phyloP scores from a whole-genome alignment of 2,797 vertebrate genomes.

The Lutra lutra region DNA sequence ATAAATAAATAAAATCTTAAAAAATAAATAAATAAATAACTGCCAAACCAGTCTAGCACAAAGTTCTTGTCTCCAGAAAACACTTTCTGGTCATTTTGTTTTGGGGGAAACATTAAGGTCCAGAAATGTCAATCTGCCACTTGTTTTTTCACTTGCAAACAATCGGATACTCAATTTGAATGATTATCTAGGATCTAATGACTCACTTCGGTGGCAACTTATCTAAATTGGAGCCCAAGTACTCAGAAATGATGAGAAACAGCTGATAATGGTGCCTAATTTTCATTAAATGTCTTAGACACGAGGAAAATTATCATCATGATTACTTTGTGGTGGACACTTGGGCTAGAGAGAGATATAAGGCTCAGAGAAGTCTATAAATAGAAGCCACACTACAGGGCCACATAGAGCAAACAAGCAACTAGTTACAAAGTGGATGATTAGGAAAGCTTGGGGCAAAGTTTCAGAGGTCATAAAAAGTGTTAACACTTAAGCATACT shows the following conservation, averaged over 20 bases:
- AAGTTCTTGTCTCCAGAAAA: background rate
- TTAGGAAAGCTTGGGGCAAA: background rate
- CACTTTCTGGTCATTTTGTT: background rate
- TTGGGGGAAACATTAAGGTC: background rate
- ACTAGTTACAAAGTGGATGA: slow-evolving; percentile 13
- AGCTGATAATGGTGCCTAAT: background rate
- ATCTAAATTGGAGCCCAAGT: background rate
- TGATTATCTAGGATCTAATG: slow-evolving; percentile 3
- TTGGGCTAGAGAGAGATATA: background rate
- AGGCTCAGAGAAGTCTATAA: background rate
- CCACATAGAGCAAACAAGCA: background rate
- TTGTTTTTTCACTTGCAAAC: background rate
- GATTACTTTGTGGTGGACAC: background rate
- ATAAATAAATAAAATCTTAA: too few relatives aligned
- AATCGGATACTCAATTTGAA: slow-evolving; percentile 49
- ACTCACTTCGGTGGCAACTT: slow-evolving; percentile 2
- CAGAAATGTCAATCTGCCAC: background rate
- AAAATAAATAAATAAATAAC: slow-evolving; percentile 25
- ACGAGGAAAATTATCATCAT: slow-evolving; percentile 10
- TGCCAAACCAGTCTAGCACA: background rate
- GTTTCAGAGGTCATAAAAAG: background rate
- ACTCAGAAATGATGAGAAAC: slow-evolving; percentile 37
- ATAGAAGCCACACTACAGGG: background rate
- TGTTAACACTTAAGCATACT: background rate
- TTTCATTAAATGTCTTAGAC: slow-evolving; percentile 4